Base-by-base conservation (phyloP, 2,113 vertebrate genomes). In the Gulo gulo region DNA sequence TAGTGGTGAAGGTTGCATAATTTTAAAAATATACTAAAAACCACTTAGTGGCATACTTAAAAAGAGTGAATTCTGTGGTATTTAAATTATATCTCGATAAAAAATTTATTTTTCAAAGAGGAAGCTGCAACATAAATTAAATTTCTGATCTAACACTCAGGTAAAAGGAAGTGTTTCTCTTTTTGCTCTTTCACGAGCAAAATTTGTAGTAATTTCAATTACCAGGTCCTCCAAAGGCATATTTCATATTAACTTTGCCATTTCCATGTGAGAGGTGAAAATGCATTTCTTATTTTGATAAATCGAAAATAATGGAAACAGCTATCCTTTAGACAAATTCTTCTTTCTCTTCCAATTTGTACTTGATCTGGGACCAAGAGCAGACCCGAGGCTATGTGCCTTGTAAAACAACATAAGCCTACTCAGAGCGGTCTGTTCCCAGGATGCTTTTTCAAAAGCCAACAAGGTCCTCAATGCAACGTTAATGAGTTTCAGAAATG, bases 121-220 rank as follows among this genome's bases (percentile, higher is more conserved):
- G 87, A 95, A 96, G 24, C 84, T 69, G 31, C 45, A 95, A 95
- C 82, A 95, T 92, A 34, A 98, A 98, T 97, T 1, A 97, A 96
- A 96, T 98, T 95, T 95, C 73, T 88, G 39, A 86, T 96, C 86
- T 98, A 97, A 97, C 31, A 61, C 15, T 97, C 31, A 98, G 82
- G 26, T 91, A 88, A 85, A 91, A 91, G 67, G 79, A 67, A 52
- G 31, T 20, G 71, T 96, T 67, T 94, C 79, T 95, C 61, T 42
- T 76, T 97, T 96, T 16, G 26, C 50, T 93, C 14, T 79, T 97
- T 91, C 85, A 87, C 88, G 9, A 59, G 83, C 7, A 96, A 91
- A 90, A 97, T 96, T 87, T 89, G 47, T 91, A 97, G 96, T 88
- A 96, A 97, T 47, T 97, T 98, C 95, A 97, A 91, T 98, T 95